Conservation (phyloP, 2,888 invertebrate species). For the Cheilosia impressa region DNA sequence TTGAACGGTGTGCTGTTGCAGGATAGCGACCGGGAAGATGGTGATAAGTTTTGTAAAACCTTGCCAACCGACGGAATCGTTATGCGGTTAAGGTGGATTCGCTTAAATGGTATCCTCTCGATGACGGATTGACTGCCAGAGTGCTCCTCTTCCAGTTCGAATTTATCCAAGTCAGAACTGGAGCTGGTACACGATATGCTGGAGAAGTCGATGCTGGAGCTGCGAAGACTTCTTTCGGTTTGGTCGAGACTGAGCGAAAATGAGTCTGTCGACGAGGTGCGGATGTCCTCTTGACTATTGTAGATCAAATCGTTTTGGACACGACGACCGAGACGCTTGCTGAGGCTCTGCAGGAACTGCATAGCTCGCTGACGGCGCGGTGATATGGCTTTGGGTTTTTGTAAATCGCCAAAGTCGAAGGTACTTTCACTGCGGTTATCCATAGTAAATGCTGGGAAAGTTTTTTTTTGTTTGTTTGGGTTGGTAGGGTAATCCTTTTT, state of each 20-base stretch:
- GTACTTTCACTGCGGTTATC: slow-evolving; percentile 66
- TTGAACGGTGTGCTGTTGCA: slow-evolving; percentile 85
- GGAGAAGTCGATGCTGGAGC: slow-evolving; percentile 81
- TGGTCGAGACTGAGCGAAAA: slow-evolving; percentile 81
- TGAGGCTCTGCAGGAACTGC: slow-evolving; percentile 72
- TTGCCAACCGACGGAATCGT: slow-evolving; percentile 86
- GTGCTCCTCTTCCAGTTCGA: slow-evolving; percentile 63
- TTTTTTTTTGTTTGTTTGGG: slow-evolving; percentile 13
- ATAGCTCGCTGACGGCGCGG: slow-evolving; percentile 72
- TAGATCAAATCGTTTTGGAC: slow-evolving; percentile 78
- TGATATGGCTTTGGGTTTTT: slow-evolving; percentile 65
- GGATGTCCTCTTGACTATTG: slow-evolving; percentile 84
- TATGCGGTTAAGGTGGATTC: slow-evolving; percentile 82
- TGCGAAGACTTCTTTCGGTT: slow-evolving; percentile 77
- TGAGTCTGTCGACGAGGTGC: slow-evolving; percentile 83
- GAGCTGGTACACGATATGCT: slow-evolving; percentile 87
- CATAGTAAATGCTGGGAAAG: slow-evolving; percentile 22
- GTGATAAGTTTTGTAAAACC: slow-evolving; percentile 88
- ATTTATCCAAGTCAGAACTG: slow-evolving; percentile 81
- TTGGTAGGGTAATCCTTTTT: slow-evolving; percentile 46
- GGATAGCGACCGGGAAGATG: slow-evolving; percentile 86
- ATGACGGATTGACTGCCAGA: slow-evolving; percentile 82
- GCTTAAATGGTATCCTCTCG: slow-evolving; percentile 79
- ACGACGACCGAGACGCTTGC: slow-evolving; percentile 69
- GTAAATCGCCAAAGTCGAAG: slow-evolving; percentile 59